These are phyloP conservation scores for Nematopogon swammerdamellus DNA, from an alignment of 2,888 invertebrate genomes.

Conservation along the genomic window DNA sequence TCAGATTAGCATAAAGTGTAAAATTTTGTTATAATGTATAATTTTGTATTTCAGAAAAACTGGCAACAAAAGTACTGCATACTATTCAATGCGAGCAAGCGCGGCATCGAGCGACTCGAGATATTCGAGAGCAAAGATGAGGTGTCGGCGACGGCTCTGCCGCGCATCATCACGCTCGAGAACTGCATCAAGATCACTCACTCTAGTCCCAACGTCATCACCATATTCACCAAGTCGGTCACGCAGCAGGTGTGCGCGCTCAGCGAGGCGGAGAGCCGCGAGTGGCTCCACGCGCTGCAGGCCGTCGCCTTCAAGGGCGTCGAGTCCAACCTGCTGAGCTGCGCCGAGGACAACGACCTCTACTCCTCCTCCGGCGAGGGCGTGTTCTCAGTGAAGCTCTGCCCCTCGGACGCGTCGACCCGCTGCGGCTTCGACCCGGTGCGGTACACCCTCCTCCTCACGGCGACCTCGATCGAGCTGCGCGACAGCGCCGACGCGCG, in stretches of 20 bases:
- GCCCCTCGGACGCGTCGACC: slow-evolving; percentile 74
- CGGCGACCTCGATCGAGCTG: slow-evolving; percentile 72
- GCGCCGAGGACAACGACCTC: slow-evolving; percentile 86
- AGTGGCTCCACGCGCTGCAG: slow-evolving; percentile 79
- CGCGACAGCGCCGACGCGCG: slow-evolving; percentile 63
- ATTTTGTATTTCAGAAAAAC: slow-evolving; percentile 81
- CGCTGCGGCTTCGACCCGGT: slow-evolving; percentile 71
- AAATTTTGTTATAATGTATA: no score
- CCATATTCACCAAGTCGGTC: slow-evolving; percentile 74
- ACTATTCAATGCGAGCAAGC: slow-evolving; percentile 77
- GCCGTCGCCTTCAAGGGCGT: slow-evolving; percentile 76
- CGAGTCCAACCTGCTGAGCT: slow-evolving; percentile 54
- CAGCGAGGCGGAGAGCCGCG: slow-evolving; percentile 66
- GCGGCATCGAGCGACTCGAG: slow-evolving; percentile 82
- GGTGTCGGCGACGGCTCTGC: slow-evolving; percentile 55
- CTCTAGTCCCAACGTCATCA: slow-evolving; percentile 58
- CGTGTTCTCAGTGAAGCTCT: slow-evolving; percentile 73
- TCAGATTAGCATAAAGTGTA: no score
- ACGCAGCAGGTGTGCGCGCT: slow-evolving; percentile 59
- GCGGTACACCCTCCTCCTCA: slow-evolving; percentile 70
- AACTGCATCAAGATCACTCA: slow-evolving; percentile 84
- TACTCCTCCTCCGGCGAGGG: slow-evolving; percentile 84
- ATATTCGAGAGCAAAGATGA: slow-evolving; percentile 81
- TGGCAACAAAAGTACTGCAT: slow-evolving; percentile 79
- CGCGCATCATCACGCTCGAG: slow-evolving; percentile 79